Evolutionary conservation across 1,140 invertebrate species (phyloP), one percentile per base, ranked within the genome.

Genomic region (Scaptomyza montana): DNA sequence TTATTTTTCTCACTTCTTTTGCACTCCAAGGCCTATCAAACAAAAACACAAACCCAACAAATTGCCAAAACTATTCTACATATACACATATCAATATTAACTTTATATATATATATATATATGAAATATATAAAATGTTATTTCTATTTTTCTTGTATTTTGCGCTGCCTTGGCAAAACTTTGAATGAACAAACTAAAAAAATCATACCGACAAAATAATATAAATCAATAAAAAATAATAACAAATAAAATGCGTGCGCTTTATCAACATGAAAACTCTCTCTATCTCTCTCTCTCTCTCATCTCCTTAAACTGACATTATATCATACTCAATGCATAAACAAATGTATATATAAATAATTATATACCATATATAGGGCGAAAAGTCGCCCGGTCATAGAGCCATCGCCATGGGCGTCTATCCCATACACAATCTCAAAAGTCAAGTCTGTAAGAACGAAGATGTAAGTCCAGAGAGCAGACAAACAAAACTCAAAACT

Each of bases 361-460:
- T 63, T 39, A 53, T 54, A 50, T 41, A 21, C 16, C 66, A 70
- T 72, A n/a, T 16, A 49, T 70, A 97, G 96, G 97, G 97, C 93
- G 95, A 96, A 90, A 96, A 96, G 92, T 97, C 97, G 92, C 96
- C 97, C 92, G 96, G 95, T 93, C 96, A 96, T 92, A 95, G 96
- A 91, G 95, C 95, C 89, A 94, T 96, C 74, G 96, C 96, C 76
- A 96, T 97, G 95, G 97, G 97, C 80, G 94, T 96, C 92, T 97
- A 96, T 93, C 96, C 96, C 82, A 95, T 97, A 92, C 95, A 97
- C 93, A 95, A 95, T 93, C 94, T 98, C 92, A 95, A 95, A 92
- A 97, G 96, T 87, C 94, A 95, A 93, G 96, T 97, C 92, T 94
- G 96, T 92, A 94, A 95, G 92, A 95, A 95, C 92, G 94, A 96